Base-by-base conservation (phyloP, 2,888 invertebrate species). In the Spodoptera picta region DNA sequence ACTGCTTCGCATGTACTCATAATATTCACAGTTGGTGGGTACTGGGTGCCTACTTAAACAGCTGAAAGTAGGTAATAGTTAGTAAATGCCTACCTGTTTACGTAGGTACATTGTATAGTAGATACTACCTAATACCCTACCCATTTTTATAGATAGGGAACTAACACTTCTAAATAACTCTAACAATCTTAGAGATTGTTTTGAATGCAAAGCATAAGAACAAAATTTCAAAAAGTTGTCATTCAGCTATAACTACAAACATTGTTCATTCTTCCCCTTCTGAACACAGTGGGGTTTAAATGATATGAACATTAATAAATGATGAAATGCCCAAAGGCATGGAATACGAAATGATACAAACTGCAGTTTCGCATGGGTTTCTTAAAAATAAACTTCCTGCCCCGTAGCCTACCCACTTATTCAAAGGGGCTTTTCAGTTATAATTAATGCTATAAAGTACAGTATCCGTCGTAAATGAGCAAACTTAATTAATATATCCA, bases 401-500 rank as follows among this genome's bases (percentile, higher is more conserved):
- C 83, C 72, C 68, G 75, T 48, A 36, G 36, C 7, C 7, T 36
- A 41, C 46, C 31, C 24, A 63, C 44, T 70, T 82, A 85, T 83
- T 82, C 81, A 80, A 79, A 76, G 76, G 66, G 72, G 78, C 77
- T 79, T 63, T 73, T 70, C 73, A 69, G 69, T 66, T 75, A 69
- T 80, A 84, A 84, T 88, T 85, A 88, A 84, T 84, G 75, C 83
- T 82, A 73, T 67, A 80, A 80, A 83, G 73, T 78, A 79, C 80
- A 79, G 69, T 80, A 80, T 73, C 69, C 77, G 73, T 69, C 79
- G 74, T 85, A 84, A 87, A 85, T 86, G 87, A 88, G 83, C 82
- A 83, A 89, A 87, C 79, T 83, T 88, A 88, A 89, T 88, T 88
- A 89, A 88, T 88, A 86, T 85, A 86, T 86, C 87, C 83, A 89